Conservation (phyloP, 2,113 vertebrate species). For the Melanerpes formicivorus region DNA sequence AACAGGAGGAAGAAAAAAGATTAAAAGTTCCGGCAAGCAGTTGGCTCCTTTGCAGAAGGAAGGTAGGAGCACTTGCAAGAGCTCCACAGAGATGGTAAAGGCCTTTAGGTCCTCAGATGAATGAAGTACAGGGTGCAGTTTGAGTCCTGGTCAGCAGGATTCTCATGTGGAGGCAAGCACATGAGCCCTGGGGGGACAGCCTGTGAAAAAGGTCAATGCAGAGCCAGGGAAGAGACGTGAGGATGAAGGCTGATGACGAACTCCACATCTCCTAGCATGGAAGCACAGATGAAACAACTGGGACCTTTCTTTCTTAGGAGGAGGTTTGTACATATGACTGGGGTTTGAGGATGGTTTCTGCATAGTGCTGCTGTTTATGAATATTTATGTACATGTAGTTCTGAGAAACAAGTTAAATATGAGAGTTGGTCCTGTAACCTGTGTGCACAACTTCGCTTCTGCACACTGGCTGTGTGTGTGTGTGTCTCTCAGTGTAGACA, state of each 20-base stretch:
- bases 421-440: background rate
- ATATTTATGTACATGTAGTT: background rate
- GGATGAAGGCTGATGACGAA: background rate
- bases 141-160: background rate
- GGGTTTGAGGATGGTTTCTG: background rate
- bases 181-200: background rate
- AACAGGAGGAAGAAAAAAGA: background rate
- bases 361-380: background rate
- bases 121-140: background rate
- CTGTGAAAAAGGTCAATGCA: background rate
- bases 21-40: background rate
- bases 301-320: background rate
- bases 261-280: background rate
- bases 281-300: background rate
- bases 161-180: background rate
- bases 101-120: background rate
- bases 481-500: fast-evolving
- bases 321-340: background rate
- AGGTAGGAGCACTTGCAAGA: background rate
- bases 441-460: background rate
- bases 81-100: background rate
- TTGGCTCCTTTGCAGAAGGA: background rate
- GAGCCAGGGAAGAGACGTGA: background rate
- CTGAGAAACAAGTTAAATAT: background rate
- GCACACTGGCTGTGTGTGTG: fast-evolving